phyloP scores from a whole-genome alignment of 2,888 invertebrate genomes.

The Tanytarsus gracilentus region DNA sequence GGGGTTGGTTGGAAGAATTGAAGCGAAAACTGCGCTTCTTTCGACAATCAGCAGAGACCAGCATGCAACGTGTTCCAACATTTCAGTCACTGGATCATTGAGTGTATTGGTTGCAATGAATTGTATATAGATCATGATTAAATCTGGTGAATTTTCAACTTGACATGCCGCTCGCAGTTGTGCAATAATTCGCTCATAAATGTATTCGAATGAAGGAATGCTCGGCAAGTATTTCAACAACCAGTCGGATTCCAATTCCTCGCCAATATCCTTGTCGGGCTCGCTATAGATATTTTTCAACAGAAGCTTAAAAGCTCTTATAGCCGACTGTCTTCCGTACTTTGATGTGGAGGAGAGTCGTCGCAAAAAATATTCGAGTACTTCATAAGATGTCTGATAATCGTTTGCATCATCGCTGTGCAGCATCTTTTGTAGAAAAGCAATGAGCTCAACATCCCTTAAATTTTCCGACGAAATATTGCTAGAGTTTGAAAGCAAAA shows the following conservation, averaged over 20 bases:
- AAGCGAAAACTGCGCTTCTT: slow-evolving; percentile 73
- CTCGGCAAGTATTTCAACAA: slow-evolving; percentile 56
- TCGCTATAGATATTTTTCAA: slow-evolving; percentile 40
- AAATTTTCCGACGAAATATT: slow-evolving; percentile 56
- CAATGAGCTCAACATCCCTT: slow-evolving; percentile 61
- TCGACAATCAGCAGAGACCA: slow-evolving; percentile 87
- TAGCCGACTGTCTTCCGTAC: slow-evolving; percentile 66
- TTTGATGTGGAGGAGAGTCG: slow-evolving; percentile 74
- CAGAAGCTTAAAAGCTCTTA: slow-evolving; percentile 58
- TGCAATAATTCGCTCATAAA: slow-evolving; percentile 57
- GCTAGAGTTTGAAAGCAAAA: slow-evolving; percentile 62
- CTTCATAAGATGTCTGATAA: slow-evolving; percentile 63
- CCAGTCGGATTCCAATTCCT: slow-evolving; percentile 44
- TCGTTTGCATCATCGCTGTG: slow-evolving; percentile 45
- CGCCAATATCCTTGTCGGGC: slow-evolving; percentile 38
- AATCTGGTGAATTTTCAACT: slow-evolving; percentile 75
- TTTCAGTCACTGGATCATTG: slow-evolving; percentile 55
- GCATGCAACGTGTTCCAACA: slow-evolving; percentile 65
- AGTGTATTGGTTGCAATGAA: slow-evolving; percentile 70
- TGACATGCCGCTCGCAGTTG: slow-evolving; percentile 80
- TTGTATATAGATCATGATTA: slow-evolving; percentile 67
- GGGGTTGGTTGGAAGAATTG: slow-evolving; percentile 57
- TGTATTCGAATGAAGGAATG: slow-evolving; percentile 68
- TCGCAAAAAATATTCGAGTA: slow-evolving; percentile 80
- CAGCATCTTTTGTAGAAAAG: slow-evolving; percentile 49